Base-by-base conservation (phyloP, 2,888 invertebrate species). In the Oscheius sp. region DNA sequence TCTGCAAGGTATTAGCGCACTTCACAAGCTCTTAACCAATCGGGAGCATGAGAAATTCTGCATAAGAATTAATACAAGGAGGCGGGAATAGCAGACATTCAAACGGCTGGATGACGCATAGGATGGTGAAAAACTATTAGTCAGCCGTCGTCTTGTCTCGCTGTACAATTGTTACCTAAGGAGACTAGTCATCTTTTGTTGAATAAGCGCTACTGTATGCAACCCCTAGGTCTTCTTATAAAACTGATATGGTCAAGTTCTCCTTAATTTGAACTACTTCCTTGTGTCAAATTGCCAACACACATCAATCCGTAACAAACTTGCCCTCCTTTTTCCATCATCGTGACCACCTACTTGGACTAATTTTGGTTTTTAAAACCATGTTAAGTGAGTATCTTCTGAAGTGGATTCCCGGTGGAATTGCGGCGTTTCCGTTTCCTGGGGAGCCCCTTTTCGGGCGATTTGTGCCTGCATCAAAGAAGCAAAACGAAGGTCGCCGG, bases 381-480 rank as follows among this genome's bases (percentile, higher is more conserved):
- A 61, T 41, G 61, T 41, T 61, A 61, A 61, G 45, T 45, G 61
- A 41, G 43, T 21, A 61, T 61, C 43, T 41, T 43, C 45, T 35
- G 35, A 35, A 35, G 61, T 61, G 61, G 45, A 61, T 41, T 43
- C 61, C 61, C 61, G 21, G 45, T 61, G 61, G 61, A 61, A 61
- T 61, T 61, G 41, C n/a, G 58, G 16, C 29, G 35, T 9, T 35
- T 35, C 35, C 35, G 35, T 35, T 35, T 35, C 35, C 35, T 6
- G 35, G 35, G 35, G 27, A 29, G n/a, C n/a, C 35, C 35, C 35
- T 35, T 9, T 35, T 35, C 35, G 35, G 35, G 35, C 35, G 35
- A 35, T 35, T 35, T 35, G 35, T 35, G 35, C 9, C 5, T 6
- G 35, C 35, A 9, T 35, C 35, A 35, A 35, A 35, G 35, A 35